These are phyloP conservation scores for Pantala flavescens DNA, from an alignment of 1,140 invertebrate species.

Conservation along the genomic window DNA sequence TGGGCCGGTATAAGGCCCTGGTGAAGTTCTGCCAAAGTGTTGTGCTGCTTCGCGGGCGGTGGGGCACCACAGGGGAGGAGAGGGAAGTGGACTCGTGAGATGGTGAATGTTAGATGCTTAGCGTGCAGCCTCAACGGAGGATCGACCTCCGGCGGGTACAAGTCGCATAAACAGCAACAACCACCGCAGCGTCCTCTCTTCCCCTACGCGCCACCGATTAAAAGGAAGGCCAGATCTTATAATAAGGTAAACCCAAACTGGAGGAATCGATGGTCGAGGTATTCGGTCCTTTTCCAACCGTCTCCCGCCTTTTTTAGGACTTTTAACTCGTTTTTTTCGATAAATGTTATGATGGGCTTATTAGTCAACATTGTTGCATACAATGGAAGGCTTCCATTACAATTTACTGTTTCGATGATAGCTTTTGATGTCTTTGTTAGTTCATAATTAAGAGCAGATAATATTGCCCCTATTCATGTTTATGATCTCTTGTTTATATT, in stretches of 20 bases:
- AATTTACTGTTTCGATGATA: too few species aligned
- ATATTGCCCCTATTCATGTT: too few species aligned
- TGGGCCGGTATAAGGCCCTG: background rate
- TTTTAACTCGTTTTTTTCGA: too few species aligned
- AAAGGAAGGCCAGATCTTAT: background rate
- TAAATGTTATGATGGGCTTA: too few species aligned
- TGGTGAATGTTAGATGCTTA: background rate
- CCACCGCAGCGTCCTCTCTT: background rate
- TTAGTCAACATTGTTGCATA: too few species aligned
- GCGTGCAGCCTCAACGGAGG: background rate
- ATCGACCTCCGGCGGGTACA: background rate
- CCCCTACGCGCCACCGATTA: background rate
- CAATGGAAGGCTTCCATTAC: too few species aligned
- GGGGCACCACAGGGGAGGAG: background rate
- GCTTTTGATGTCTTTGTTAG: too few species aligned
- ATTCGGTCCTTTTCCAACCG: too few species aligned
- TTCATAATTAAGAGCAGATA: too few species aligned
- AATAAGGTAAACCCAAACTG: background rate
- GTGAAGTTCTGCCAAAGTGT: background rate
- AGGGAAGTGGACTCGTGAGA: background rate
- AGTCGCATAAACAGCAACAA: background rate
- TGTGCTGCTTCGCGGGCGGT: background rate
- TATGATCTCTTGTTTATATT: too few species aligned
- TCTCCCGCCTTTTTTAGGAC: too few species aligned
- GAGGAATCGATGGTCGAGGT: background rate